Evolutionary conservation across 2,797 vertebrate genomes (phyloP).

Genomic region (Ficedula albicollis): DNA sequence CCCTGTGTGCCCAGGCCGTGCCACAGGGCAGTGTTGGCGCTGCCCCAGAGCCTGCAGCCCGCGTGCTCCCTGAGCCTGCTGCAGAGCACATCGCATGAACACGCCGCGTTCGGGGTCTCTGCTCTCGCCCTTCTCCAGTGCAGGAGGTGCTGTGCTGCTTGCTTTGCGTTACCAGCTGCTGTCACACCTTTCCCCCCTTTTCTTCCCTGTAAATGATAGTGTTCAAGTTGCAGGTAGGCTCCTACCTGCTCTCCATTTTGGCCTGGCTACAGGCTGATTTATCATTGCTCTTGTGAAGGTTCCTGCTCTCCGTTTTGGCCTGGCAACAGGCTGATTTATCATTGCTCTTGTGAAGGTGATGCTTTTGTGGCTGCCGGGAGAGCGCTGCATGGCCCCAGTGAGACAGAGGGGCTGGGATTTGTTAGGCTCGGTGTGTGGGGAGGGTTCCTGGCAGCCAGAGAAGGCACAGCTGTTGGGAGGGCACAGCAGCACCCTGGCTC

Average conservation of each 20-base stretch:
- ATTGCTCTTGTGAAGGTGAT: not conserved
- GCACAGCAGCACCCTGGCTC: not conserved
- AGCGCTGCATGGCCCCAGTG: not conserved
- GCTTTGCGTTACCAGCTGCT: not conserved
- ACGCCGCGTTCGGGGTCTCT: too few relatives aligned
- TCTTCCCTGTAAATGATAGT: not conserved
- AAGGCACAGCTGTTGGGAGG: not conserved
- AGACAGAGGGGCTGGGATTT: not conserved
- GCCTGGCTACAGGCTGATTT: not conserved
- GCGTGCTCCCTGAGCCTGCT: too few relatives aligned
- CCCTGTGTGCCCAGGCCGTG: too few relatives aligned
- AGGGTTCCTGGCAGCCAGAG: slow-evolving; percentile 47
- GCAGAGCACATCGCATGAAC: too few relatives aligned
- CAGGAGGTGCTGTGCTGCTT: too few relatives aligned
- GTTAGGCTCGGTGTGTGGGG: not conserved
- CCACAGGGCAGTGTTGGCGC: too few relatives aligned
- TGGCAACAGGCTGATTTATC: not conserved
- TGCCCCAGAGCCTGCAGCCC: too few relatives aligned
- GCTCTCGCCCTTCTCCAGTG: too few relatives aligned
- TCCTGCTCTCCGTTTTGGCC: not conserved
- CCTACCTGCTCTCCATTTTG: not conserved
- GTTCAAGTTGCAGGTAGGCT: not conserved
- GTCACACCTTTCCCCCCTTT: not conserved
- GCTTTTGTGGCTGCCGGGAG: slow-evolving; percentile 1
- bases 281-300: not conserved